phyloP scores from a whole-genome alignment of 2,888 invertebrate species.

The Thera britannica region DNA sequence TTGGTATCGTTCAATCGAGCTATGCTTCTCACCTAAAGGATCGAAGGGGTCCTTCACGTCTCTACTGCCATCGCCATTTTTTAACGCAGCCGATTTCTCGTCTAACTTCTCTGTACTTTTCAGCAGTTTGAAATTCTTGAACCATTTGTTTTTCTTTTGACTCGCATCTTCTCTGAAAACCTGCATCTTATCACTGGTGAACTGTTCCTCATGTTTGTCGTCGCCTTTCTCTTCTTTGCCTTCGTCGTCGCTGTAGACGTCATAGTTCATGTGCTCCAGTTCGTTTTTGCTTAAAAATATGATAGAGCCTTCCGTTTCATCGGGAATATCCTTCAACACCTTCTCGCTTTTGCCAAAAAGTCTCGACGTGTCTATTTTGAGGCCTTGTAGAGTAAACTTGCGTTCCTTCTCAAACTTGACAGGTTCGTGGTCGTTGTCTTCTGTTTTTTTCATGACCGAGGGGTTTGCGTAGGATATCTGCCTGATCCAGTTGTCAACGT shows the following conservation, averaged over 20 bases:
- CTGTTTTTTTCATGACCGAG: constrained; percentile 66
- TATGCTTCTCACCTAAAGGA: constrained; percentile 86
- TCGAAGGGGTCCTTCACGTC: constrained; percentile 85
- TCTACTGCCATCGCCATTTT: constrained; percentile 68
- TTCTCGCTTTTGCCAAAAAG: constrained; percentile 82
- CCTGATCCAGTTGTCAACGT: constrained; percentile 87
- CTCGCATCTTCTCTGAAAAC: constrained; percentile 79
- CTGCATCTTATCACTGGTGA: constrained; percentile 78
- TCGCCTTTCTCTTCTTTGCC: constrained; percentile 77
- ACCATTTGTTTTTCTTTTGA: constrained; percentile 87
- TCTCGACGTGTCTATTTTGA: constrained; percentile 79
- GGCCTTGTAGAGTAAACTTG: constrained; percentile 80
- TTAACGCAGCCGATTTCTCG: constrained; percentile 72
- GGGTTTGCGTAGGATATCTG: constrained; percentile 84
- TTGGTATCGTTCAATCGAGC: constrained; percentile 89
- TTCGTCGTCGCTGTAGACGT: constrained; percentile 81
- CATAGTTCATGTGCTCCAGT: constrained; percentile 86
- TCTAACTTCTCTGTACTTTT: constrained; percentile 79
- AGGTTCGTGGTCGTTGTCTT: constrained; percentile 82
- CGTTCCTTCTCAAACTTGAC: constrained; percentile 82
- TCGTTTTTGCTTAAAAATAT: constrained; percentile 88
- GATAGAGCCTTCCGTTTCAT: constrained; percentile 87
- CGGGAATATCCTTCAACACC: constrained; percentile 80
- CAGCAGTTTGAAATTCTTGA: constrained; percentile 84
- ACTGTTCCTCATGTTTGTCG: constrained; percentile 71